These are phyloP conservation scores for Mimas tiliae DNA, from an alignment of 2,888 invertebrate species.

Conservation along the genomic window DNA sequence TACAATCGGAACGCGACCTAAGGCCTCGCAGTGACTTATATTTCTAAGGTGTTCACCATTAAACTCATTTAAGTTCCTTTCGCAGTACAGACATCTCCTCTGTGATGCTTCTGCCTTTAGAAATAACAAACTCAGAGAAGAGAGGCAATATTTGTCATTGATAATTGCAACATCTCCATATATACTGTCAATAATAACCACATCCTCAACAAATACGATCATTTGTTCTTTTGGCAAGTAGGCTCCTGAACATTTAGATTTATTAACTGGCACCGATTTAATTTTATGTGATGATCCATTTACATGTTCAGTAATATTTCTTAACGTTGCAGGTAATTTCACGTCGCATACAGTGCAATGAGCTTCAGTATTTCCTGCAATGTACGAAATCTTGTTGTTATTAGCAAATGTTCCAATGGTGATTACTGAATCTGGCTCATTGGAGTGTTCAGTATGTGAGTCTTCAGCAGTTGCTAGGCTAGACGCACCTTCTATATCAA, in stretches of 20 bases:
- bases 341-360: constrained; percentile 38
- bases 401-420: constrained; percentile 25
- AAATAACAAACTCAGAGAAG: neutral
- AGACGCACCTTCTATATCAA: neutral
- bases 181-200: neutral
- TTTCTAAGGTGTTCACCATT: neutral
- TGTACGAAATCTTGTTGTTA: constrained; percentile 32
- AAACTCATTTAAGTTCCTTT: neutral
- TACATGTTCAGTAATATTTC: constrained; percentile 35
- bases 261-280: constrained; percentile 30
- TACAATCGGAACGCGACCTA: neutral
- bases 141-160: neutral
- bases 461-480: neutral
- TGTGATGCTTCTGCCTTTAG: neutral
- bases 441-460: neutral
- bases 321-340: constrained; percentile 32
- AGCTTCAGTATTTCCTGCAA: constrained; percentile 25
- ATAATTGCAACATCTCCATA: neutral
- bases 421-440: neutral
- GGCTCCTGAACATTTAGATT: constrained; percentile 27
- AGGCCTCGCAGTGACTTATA: neutral
- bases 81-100: neutral
- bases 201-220: neutral
- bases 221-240: constrained; percentile 24
- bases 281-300: constrained; percentile 1